A percentile compares a stretch with the other conserved stretches of the same genome.
phyloP scores from a whole-genome alignment of 1,140 invertebrate species.

The Antheraea mylitta region DNA sequence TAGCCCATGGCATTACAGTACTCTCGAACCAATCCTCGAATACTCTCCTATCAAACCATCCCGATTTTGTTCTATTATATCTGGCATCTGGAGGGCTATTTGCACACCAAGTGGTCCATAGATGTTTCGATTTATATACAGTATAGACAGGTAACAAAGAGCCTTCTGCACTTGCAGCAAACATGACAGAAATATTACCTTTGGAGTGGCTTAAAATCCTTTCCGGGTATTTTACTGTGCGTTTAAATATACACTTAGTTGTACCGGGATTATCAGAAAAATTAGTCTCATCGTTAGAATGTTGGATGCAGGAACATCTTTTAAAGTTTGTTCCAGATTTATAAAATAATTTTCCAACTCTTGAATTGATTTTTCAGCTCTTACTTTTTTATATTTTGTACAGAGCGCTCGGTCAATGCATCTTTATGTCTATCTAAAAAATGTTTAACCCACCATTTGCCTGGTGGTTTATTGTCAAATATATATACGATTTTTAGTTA shows the following conservation, averaged over 20 bases:
- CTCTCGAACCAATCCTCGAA: slow-evolving; percentile 37
- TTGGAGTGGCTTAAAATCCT: slow-evolving; percentile 45
- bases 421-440: no score
- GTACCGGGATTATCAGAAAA: slow-evolving; percentile 52
- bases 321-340: no score
- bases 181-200: slow-evolving; percentile 51
- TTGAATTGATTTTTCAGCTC: no score
- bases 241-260: slow-evolving; percentile 41
- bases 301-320: no score
- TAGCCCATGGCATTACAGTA: slow-evolving; percentile 18
- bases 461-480: no score
- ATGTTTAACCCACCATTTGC: no score
- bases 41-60: slow-evolving; percentile 54
- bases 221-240: slow-evolving; percentile 50
- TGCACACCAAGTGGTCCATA: slow-evolving; percentile 51
- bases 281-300: slow-evolving; percentile 24
- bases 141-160: slow-evolving; percentile 42
- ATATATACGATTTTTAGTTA: no score
- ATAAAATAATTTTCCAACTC: no score
- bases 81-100: slow-evolving; percentile 37
- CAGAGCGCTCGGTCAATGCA: no score
- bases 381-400: no score
- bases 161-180: slow-evolving; percentile 44
- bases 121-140: slow-evolving; percentile 57
- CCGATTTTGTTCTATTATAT: slow-evolving; percentile 47